A percentile compares a stretch with the other conserved stretches of the same genome.
Conservation (phyloP, 2,113 vertebrate genomes). For the Platycercus adscitus region DNA sequence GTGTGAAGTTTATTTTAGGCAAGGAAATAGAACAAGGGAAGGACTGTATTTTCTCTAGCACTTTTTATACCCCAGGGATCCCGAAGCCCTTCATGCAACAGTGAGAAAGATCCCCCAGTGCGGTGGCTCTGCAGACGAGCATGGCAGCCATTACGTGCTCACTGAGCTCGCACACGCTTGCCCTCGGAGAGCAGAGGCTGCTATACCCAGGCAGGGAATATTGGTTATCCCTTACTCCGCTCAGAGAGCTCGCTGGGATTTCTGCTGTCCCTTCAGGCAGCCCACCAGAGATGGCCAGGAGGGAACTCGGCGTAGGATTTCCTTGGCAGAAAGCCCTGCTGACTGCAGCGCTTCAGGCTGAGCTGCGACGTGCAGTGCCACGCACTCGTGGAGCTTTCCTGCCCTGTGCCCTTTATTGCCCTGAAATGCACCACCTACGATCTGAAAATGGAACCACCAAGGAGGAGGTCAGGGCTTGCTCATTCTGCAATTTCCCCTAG, state of each 20-base stretch:
- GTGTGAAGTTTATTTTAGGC: constrained; percentile 3
- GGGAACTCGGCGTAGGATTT: background rate
- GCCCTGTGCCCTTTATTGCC: background rate
- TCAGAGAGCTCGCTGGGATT: background rate
- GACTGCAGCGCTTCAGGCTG: background rate
- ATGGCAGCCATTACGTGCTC: constrained; percentile 33
- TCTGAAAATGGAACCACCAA: background rate
- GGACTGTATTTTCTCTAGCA: constrained; percentile 18
- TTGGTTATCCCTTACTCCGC: background rate
- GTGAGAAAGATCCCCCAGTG: constrained; percentile 17
- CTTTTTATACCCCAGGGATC: constrained; percentile 30
- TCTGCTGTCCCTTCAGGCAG: constrained; percentile 40
- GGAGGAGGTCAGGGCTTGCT: background rate
- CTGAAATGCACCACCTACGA: background rate
- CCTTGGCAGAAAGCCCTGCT: constrained; percentile 37
- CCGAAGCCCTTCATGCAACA: constrained; percentile 57
- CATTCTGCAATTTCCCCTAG: background rate
- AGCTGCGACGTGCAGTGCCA: background rate
- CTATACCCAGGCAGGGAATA: constrained; percentile 1
- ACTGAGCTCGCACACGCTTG: background rate
- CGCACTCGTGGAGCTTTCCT: background rate
- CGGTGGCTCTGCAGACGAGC: background rate
- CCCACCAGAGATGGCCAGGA: constrained; percentile 25
- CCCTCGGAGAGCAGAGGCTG: background rate
- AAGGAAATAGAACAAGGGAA: background rate